phyloP scores from a whole-genome alignment of 2,797 vertebrate species.

The Picus viridis region DNA sequence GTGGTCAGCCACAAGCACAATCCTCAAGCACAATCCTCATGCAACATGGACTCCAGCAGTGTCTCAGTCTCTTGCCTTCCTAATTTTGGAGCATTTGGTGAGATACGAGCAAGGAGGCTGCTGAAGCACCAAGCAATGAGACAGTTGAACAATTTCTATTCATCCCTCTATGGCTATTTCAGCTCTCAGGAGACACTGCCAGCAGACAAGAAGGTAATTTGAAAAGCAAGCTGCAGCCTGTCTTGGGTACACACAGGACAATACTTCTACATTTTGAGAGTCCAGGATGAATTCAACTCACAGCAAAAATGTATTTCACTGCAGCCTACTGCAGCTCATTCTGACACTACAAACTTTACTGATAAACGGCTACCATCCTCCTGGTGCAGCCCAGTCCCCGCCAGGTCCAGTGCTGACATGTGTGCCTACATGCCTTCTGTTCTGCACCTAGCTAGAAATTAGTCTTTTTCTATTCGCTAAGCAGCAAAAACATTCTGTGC shows the following conservation, averaged over 20 bases:
- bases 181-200: neutral
- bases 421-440: neutral
- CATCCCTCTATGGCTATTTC: neutral
- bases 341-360: neutral
- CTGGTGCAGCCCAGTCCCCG: neutral
- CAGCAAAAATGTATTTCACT: neutral
- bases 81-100: neutral
- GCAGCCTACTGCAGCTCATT: neutral
- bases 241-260: neutral
- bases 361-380: neutral
- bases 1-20: neutral
- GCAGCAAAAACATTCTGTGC: neutral
- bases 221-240: neutral
- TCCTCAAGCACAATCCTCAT: fast-evolving
- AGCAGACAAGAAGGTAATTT: neutral
- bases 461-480: neutral
- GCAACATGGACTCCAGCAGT: fast-evolving
- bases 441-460: neutral
- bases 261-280: neutral
- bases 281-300: neutral
- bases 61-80: neutral
- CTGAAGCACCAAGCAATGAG: neutral
- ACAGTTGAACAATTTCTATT: neutral
- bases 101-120: neutral
- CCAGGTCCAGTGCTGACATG: neutral